Evolutionary conservation across 2,113 vertebrate genomes (phyloP).

Genomic region (Pao palembangensis): DNA sequence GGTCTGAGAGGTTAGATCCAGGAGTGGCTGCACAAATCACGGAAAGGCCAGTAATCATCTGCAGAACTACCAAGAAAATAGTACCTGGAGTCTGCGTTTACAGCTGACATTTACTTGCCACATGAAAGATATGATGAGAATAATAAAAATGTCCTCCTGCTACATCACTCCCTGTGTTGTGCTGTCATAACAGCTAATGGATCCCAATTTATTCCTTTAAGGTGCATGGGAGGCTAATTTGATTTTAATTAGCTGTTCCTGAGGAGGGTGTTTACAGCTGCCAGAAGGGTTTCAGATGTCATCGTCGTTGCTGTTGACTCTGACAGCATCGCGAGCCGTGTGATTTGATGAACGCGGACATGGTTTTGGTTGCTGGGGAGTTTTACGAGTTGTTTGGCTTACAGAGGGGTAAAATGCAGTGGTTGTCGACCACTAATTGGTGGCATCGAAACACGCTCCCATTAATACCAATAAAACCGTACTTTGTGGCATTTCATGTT

Average conservation of each 20-base stretch:
- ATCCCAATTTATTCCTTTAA: conserved; percentile 20
- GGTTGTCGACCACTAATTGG: too few relatives aligned
- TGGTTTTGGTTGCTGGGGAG: too few relatives aligned
- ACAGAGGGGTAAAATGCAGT: too few relatives aligned
- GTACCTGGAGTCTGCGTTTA: neutral
- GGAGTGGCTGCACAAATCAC: too few relatives aligned
- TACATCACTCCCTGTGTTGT: conserved; percentile 20
- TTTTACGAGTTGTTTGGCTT: too few relatives aligned
- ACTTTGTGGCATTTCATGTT: too few relatives aligned
- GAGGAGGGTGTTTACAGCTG: conserved; percentile 19
- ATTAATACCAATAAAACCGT: too few relatives aligned
- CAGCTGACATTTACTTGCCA: neutral
- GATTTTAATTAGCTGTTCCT: conserved; percentile 27
- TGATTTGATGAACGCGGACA: too few relatives aligned
- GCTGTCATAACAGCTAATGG: conserved; percentile 15
- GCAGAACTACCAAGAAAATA: neutral
- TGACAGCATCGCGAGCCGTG: neutral
- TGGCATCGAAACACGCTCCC: too few relatives aligned
- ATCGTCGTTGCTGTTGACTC: conserved; percentile 8
- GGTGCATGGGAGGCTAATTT: conserved; percentile 32
- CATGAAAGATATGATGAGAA: neutral
- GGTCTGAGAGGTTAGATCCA: neutral
- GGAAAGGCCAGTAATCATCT: neutral
- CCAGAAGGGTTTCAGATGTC: conserved; percentile 1
- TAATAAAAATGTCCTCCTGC: conserved; percentile 18